These are phyloP conservation scores for Nasua narica DNA, from an alignment of 2,797 vertebrate species.

Conservation along the genomic window DNA sequence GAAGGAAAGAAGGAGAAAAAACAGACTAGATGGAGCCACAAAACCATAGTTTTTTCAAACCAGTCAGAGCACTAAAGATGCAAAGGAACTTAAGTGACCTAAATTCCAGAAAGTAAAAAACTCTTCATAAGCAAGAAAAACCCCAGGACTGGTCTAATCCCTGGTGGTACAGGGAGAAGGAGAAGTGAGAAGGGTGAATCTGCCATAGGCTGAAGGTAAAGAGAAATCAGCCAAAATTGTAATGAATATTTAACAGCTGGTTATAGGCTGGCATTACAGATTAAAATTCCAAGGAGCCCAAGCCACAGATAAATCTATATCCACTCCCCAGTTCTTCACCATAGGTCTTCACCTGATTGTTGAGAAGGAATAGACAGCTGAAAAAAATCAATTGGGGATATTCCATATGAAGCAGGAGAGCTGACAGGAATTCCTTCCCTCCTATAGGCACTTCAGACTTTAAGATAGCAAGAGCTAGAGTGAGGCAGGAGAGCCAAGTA, in stretches of 20 bases:
- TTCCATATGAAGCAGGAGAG: background rate
- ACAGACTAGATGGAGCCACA: background rate
- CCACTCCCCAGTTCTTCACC: background rate
- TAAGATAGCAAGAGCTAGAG: background rate
- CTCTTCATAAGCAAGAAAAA: background rate
- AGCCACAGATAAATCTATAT: background rate
- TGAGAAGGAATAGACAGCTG: background rate
- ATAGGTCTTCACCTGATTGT: background rate
- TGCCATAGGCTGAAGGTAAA: no score
- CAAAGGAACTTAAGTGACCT: background rate
- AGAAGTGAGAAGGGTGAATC: background rate
- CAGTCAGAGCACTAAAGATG: background rate
- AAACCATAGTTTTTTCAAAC: background rate
- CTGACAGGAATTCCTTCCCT: background rate
- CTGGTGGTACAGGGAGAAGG: no score
- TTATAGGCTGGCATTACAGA: background rate
- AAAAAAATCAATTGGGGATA: background rate
- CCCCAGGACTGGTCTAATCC: background rate
- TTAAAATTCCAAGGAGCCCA: background rate
- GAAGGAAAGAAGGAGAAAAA: background rate
- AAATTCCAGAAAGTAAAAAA: background rate
- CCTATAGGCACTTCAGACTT: background rate
- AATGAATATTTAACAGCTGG: background rate
- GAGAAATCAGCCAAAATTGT: background rate
- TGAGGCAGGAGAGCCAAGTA: background rate